Evolutionary conservation across 2,888 invertebrate species (phyloP).

Genomic region (Volucella inflata): DNA sequence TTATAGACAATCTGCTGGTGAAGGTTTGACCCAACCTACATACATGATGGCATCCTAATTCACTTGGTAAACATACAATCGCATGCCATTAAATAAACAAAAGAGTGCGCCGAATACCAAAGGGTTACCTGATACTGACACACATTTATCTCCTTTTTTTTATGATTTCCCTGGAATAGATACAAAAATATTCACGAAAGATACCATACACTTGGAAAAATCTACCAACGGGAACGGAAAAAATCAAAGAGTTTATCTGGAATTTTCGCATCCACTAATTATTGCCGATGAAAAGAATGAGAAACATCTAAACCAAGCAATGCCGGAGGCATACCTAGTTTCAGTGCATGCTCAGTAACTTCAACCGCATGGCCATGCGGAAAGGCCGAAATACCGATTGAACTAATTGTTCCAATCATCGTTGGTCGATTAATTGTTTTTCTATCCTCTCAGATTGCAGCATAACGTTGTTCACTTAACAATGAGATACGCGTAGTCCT

Average conservation of each 20-base stretch:
- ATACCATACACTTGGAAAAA: not conserved
- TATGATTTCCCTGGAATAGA: constrained; percentile 57
- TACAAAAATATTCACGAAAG: constrained; percentile 26
- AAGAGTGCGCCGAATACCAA: constrained; percentile 32
- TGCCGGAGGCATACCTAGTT: not conserved
- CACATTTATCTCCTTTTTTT: constrained; percentile 9
- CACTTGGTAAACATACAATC: constrained; percentile 59
- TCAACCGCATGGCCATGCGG: constrained; percentile 57
- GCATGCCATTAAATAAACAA: constrained; percentile 54
- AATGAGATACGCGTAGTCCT: too few species aligned
- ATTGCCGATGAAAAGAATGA: constrained; percentile 48
- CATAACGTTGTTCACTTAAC: too few species aligned
- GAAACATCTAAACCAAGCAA: constrained; percentile 25
- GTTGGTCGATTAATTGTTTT: constrained; percentile 70
- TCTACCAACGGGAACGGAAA: not conserved
- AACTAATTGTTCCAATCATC: constrained; percentile 60
- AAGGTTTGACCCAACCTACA: constrained; percentile 5
- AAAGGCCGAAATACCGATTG: constrained; percentile 71
- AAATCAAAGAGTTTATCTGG: constrained; percentile 57
- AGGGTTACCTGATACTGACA: constrained; percentile 35
- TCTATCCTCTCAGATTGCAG: constrained; percentile 23
- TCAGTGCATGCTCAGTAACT: constrained; percentile 37
- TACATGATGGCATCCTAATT: constrained; percentile 51
- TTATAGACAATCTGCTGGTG: not conserved
- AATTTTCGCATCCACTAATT: constrained; percentile 72